A percentile compares a stretch with the other conserved stretches of the same genome.
These are phyloP conservation scores for Colinus virginianus DNA, from an alignment of 2,113 vertebrate genomes.

Conservation along the genomic window DNA sequence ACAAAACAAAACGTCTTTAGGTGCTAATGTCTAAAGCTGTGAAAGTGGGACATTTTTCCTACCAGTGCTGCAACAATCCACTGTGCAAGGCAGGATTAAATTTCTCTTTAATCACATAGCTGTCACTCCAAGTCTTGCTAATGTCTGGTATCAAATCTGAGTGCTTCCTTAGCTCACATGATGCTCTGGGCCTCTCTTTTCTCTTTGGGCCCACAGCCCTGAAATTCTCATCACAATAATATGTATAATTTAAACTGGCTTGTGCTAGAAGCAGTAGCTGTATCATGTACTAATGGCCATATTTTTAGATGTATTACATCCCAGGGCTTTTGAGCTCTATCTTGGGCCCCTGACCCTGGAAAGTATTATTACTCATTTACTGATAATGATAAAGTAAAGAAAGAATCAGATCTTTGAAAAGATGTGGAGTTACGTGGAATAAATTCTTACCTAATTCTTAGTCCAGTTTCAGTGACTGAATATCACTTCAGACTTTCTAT, in stretches of 20 bases:
- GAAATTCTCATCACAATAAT: constrained; percentile 22
- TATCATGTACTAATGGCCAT: neutral
- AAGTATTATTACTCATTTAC: neutral
- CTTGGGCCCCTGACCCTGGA: neutral
- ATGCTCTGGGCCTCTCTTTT: neutral
- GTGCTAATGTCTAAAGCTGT: neutral
- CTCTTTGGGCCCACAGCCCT: neutral
- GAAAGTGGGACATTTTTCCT: neutral
- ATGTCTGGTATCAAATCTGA: constrained; percentile 50
- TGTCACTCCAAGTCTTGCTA: constrained; percentile 24
- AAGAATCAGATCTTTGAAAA: neutral
- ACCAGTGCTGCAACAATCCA: neutral
- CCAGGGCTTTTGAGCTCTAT: neutral
- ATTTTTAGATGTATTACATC: constrained; percentile 5
- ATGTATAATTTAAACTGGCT: constrained; percentile 20
- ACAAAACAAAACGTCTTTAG: neutral
- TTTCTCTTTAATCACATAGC: constrained; percentile 35
- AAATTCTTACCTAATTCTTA: neutral
- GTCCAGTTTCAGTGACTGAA: neutral
- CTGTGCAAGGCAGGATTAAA: constrained; percentile 24
- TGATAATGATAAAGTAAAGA: neutral
- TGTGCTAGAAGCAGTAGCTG: neutral
- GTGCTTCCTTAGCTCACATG: neutral
- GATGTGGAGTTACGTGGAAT: neutral
- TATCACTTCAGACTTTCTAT: neutral